Evolutionary conservation across 2,797 vertebrate genomes (phyloP), one percentile per base, ranked within the genome.

Genomic region (Somateria mollissima): DNA sequence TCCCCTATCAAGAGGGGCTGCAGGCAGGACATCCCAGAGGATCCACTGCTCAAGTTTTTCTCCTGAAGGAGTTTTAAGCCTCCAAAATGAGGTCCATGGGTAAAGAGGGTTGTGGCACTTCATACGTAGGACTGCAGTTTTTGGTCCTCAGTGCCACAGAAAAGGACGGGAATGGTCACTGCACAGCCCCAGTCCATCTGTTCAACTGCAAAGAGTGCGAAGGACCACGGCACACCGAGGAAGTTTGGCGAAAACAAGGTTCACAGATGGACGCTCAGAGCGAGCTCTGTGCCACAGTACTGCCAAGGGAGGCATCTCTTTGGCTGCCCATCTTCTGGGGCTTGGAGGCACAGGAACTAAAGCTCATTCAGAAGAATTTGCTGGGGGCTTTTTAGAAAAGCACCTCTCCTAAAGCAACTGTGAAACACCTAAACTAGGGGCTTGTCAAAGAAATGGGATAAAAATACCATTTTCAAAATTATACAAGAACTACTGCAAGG

Each of bases 201-300:
- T 21, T 15, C 2, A 0, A 16, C 30, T 53, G 51, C 51, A 28
- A 41, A 64, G 11, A 41, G 43, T 39, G 10, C 24, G 53, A 49
- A 83, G 57, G 9, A 12, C 15, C 76, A n/a, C 27, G 53, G 32
- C 36, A 17, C 41, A 61, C n/a, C 39, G 10, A 10, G 14, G 32
- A 22, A 18, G 16, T 32, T 72, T 32, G 43, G 41, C 58, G 36
- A 27, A 34, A 45, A 34, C 36, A 36, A 28, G 32, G 39, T 19
- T 70, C 45, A 69, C 9, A 49, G 37, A 36, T 3, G 7, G 41
- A 67, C 3, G 16, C 47, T 57, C 17, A 39, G 65, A 66, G 25
- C 34, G 1, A 8, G 34, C 49, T 70, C 67, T 32, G 4, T 1
- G 0, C 24, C 49, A 32, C 4, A 7, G 21, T n/a, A 30, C n/a